phyloP scores from a whole-genome alignment of 2,113 vertebrate genomes.

The Ranitomeya variabilis region DNA sequence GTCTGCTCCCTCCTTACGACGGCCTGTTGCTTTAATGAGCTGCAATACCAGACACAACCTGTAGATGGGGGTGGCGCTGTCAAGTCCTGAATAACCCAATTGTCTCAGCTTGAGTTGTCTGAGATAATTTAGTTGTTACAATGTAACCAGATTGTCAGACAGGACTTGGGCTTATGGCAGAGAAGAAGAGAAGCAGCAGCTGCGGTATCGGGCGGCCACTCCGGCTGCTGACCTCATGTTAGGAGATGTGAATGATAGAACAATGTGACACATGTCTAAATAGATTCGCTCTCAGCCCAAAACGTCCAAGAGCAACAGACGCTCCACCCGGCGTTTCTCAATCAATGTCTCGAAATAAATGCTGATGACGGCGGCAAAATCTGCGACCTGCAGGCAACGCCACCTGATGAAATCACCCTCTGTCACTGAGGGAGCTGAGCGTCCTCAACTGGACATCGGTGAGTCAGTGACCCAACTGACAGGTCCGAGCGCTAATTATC shows the following conservation, averaged over 20 bases:
- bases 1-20: no score
- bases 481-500: neutral
- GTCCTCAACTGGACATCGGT: neutral
- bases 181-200: no score
- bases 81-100: no score
- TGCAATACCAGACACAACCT: no score
- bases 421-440: neutral
- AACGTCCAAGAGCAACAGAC: neutral
- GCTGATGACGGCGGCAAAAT: neutral
- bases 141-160: no score
- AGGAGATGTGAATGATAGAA: neutral
- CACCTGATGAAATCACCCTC: constrained; percentile 23
- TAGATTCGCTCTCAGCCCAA: neutral
- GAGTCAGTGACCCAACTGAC: neutral
- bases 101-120: no score
- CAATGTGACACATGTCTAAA: neutral
- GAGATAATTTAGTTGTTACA: no score
- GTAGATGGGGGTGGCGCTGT: no score
- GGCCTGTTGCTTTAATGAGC: no score
- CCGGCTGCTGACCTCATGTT: neutral
- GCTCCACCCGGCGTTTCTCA: neutral
- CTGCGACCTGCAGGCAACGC: neutral
- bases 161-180: no score
- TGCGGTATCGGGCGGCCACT: no score
- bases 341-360: neutral